These are phyloP conservation scores for Ceratothoa steindachneri DNA, from an alignment of 2,888 invertebrate genomes.

Conservation along the genomic window DNA sequence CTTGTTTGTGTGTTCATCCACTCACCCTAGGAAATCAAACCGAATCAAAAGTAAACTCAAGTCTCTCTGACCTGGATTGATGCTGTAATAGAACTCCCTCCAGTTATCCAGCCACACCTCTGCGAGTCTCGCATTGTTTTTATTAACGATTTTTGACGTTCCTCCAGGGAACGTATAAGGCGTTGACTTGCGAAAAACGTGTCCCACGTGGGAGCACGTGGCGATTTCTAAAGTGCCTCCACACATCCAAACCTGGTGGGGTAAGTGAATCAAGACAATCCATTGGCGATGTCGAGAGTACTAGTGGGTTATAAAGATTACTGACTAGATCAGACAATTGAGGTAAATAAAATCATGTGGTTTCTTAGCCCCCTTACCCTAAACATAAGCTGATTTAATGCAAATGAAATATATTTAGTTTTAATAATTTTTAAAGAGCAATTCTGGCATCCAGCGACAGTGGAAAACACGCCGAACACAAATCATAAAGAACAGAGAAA, in stretches of 20 bases:
- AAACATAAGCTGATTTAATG: too few relatives aligned
- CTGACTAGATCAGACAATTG: too few relatives aligned
- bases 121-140: conserved; percentile 96
- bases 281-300: neutral
- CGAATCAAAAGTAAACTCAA: too few relatives aligned
- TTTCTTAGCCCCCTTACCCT: too few relatives aligned
- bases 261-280: conserved; percentile 48
- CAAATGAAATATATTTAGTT: too few relatives aligned
- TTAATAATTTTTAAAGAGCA: too few relatives aligned
- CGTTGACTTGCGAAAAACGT: conserved; percentile 95
- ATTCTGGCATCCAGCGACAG: too few relatives aligned
- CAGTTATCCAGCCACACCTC: conserved; percentile 99
- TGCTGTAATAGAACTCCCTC: conserved; percentile 97
- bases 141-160: conserved; percentile 92
- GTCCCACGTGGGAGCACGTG: conserved; percentile 91
- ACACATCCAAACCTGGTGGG: conserved; percentile 89
- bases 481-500: too few relatives aligned
- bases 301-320: neutral
- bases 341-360: too few relatives aligned
- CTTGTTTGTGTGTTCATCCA: too few relatives aligned
- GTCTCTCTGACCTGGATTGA: conserved; percentile 92
- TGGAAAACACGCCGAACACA: too few relatives aligned
- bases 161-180: conserved; percentile 99
- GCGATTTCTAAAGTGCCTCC: conserved; percentile 89
- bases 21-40: too few relatives aligned